These are phyloP conservation scores for Madoqua kirkii DNA, from an alignment of 2,113 vertebrate species.

Conservation along the genomic window DNA sequence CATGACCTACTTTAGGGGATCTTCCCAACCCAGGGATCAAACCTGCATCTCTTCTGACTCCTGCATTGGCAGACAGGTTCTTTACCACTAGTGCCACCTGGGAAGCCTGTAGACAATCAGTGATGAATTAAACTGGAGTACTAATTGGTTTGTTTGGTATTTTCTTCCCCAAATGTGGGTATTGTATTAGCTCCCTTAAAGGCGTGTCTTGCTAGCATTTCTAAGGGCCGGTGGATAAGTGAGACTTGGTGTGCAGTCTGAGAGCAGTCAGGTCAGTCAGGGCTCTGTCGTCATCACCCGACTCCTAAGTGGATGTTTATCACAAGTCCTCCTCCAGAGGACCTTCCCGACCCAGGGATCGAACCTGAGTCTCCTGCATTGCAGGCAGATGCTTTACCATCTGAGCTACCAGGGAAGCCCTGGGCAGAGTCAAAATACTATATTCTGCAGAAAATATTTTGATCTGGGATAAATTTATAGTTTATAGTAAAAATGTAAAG, in stretches of 20 bases:
- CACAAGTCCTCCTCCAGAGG: background rate
- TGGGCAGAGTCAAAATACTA: background rate
- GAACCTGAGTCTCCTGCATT: background rate
- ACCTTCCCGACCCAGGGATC: background rate
- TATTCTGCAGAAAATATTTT: background rate
- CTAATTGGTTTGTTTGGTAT: background rate
- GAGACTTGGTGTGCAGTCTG: background rate
- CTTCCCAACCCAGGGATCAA: background rate
- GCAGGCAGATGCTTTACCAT: background rate
- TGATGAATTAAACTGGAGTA: background rate
- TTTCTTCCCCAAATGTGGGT: background rate
- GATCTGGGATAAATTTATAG: background rate
- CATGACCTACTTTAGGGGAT: background rate
- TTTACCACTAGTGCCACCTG: background rate
- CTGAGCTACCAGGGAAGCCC: background rate
- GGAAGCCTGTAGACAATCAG: background rate
- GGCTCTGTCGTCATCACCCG: rapidly evolving
- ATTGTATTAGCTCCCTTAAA: background rate
- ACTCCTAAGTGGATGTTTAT: background rate
- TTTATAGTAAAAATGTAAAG: background rate
- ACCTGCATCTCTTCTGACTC: background rate
- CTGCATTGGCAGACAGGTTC: background rate
- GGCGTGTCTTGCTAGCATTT: background rate
- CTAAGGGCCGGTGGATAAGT: background rate
- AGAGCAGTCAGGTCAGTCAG: background rate